These are phyloP conservation scores for Conus ventricosus DNA, from an alignment of 1,140 invertebrate species.

Conservation along the genomic window DNA sequence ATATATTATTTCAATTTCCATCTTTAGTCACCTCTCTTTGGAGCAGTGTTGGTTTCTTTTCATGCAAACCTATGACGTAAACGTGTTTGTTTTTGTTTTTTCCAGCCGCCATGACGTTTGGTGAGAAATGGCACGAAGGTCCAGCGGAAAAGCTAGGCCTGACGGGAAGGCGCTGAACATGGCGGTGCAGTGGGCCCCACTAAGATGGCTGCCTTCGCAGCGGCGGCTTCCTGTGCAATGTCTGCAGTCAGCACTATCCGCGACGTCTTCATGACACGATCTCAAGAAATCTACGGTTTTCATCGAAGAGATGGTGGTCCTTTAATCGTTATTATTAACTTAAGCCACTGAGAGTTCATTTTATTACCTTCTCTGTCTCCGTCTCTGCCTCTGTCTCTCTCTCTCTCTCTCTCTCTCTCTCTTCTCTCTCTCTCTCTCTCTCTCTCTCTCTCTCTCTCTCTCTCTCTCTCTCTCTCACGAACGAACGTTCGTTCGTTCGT, in stretches of 20 bases:
- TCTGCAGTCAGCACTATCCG: background rate
- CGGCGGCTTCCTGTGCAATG: no score
- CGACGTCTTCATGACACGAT: background rate
- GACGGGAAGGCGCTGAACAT: background rate
- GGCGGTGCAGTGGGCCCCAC: background rate
- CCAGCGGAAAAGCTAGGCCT: conserved; percentile 16
- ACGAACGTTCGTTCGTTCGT: no score
- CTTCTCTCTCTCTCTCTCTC: no score
- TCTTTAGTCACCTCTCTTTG: no score
- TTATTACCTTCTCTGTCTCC: no score
- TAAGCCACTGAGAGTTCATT: background rate
- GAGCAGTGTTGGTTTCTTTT: background rate
- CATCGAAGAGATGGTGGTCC: background rate
- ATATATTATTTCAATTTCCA: no score
- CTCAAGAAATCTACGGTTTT: background rate
- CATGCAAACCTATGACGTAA: background rate
- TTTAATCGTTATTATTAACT: background rate
- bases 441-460: background rate
- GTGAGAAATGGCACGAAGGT: conserved; percentile 12
- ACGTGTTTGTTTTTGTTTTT: background rate
- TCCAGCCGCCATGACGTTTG: conserved; percentile 5
- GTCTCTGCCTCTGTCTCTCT: no score
- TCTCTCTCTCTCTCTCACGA: background rate
- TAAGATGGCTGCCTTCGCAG: background rate
- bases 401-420: no score